A percentile compares a stretch with the other conserved stretches of the same genome.
phyloP scores from a whole-genome alignment of 2,888 invertebrate genomes.

The Eilema caniola region DNA sequence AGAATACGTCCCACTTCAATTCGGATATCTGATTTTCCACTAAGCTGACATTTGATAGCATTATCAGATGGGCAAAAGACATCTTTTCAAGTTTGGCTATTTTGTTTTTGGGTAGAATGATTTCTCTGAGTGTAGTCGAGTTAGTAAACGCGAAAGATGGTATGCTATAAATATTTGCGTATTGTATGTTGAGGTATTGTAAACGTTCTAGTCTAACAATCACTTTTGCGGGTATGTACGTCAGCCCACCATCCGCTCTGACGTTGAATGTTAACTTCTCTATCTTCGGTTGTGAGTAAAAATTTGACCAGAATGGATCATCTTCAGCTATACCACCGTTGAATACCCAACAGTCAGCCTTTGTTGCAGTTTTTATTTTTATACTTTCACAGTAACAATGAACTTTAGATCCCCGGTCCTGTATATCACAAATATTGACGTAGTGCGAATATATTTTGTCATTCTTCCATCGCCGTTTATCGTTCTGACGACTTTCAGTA shows the following conservation, averaged over 20 bases:
- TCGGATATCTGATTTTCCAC: conserved; percentile 92
- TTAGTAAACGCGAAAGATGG: conserved; percentile 92
- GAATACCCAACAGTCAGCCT: conserved; percentile 93
- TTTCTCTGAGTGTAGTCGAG: conserved; percentile 89
- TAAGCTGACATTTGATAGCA: conserved; percentile 90
- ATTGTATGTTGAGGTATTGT: conserved; percentile 90
- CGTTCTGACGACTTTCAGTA: conserved; percentile 81
- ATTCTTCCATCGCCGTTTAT: conserved; percentile 81
- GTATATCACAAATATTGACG: conserved; percentile 87
- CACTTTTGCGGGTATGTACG: conserved; percentile 91
- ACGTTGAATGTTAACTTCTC: conserved; percentile 91
- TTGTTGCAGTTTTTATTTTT: conserved; percentile 87
- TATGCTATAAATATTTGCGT: conserved; percentile 91
- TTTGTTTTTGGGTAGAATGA: conserved; percentile 90
- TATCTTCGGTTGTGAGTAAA: conserved; percentile 91
- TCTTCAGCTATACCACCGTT: conserved; percentile 90
- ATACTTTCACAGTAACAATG: conserved; percentile 90
- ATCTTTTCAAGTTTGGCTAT: conserved; percentile 90
- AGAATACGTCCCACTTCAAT: conserved; percentile 91
- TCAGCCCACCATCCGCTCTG: conserved; percentile 89
- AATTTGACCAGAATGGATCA: conserved; percentile 91
- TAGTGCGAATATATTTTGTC: conserved; percentile 80
- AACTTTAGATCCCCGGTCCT: conserved; percentile 85
- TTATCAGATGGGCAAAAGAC: conserved; percentile 91
- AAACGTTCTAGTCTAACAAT: conserved; percentile 89